phyloP scores from a whole-genome alignment of 2,888 invertebrate genomes.

The Metallyticus violacea region DNA sequence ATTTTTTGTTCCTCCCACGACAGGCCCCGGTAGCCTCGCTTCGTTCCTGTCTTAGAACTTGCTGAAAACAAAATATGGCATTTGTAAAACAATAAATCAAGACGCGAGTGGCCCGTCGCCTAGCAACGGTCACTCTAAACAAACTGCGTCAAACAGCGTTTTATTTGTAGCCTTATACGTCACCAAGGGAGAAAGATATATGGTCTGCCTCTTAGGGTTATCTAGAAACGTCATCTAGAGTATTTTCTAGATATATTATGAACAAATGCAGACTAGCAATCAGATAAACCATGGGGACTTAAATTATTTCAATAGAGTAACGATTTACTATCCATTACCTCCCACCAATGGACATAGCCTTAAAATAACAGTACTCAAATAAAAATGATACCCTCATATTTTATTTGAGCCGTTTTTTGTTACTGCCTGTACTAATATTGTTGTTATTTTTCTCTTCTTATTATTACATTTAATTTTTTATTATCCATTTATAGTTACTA shows the following conservation, averaged over 20 bases:
- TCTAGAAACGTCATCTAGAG: neutral
- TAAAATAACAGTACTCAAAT: too few relatives aligned
- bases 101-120: neutral
- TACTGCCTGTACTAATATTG: too few relatives aligned
- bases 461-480: too few relatives aligned
- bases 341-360: too few relatives aligned
- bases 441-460: too few relatives aligned
- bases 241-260: neutral
- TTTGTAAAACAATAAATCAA: neutral
- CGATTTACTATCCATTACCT: too few relatives aligned
- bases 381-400: too few relatives aligned
- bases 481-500: too few relatives aligned
- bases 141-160: too few relatives aligned
- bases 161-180: neutral
- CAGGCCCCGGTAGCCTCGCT: neutral
- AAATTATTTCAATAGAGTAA: neutral
- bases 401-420: too few relatives aligned
- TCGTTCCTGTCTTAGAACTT: neutral
- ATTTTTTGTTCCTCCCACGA: neutral
- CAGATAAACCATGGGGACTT: neutral
- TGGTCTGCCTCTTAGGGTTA: neutral
- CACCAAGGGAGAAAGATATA: neutral
- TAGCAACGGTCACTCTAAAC: neutral
- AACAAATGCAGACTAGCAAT: neutral
- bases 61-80: neutral